A percentile compares a stretch with the other conserved stretches of the same genome.
phyloP scores from a whole-genome alignment of 2,888 invertebrate genomes.

The Drosophila paracracens region DNA sequence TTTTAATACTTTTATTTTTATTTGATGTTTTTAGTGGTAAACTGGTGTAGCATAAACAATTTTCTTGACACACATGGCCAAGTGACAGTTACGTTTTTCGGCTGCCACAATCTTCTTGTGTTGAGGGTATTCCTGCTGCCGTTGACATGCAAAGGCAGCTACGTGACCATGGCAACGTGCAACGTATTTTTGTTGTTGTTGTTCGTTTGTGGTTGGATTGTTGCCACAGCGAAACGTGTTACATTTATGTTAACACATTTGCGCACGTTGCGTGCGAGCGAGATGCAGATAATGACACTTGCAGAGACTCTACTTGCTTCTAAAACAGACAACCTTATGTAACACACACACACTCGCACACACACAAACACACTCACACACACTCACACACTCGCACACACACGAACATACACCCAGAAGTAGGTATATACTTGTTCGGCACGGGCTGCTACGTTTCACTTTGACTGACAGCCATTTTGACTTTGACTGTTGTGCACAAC shows the following conservation, averaged over 20 bases:
- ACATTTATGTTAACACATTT: slow-evolving; percentile 78
- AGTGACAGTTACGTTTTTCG: slow-evolving; percentile 49
- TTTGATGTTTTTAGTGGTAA: background rate
- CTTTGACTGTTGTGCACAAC: slow-evolving; percentile 42
- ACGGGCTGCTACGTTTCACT: slow-evolving; percentile 65
- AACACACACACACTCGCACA: slow-evolving; percentile 29
- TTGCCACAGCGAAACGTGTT: slow-evolving; percentile 76
- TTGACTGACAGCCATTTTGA: slow-evolving; percentile 76
- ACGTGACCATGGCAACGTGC: slow-evolving; percentile 76
- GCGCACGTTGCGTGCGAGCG: slow-evolving; percentile 62
- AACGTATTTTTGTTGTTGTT: slow-evolving; percentile 29
- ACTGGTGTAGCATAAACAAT: slow-evolving; percentile 20
- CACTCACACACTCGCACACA: background rate
- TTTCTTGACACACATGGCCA: slow-evolving; percentile 41
- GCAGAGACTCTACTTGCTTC: slow-evolving; percentile 42
- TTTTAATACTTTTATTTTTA: background rate
- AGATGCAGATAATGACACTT: slow-evolving; percentile 42
- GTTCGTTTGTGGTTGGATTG: slow-evolving; percentile 34
- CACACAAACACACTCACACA: slow-evolving; percentile 12
- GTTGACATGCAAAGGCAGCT: slow-evolving; percentile 80
- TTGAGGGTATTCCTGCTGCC: slow-evolving; percentile 27
- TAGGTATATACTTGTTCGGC: slow-evolving; percentile 17
- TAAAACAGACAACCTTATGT: slow-evolving; percentile 63
- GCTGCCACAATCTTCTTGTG: slow-evolving; percentile 30
- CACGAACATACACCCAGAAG: slow-evolving; percentile 9